phyloP scores from a whole-genome alignment of 2,113 vertebrate genomes.

The Coregonus clupeaformis region DNA sequence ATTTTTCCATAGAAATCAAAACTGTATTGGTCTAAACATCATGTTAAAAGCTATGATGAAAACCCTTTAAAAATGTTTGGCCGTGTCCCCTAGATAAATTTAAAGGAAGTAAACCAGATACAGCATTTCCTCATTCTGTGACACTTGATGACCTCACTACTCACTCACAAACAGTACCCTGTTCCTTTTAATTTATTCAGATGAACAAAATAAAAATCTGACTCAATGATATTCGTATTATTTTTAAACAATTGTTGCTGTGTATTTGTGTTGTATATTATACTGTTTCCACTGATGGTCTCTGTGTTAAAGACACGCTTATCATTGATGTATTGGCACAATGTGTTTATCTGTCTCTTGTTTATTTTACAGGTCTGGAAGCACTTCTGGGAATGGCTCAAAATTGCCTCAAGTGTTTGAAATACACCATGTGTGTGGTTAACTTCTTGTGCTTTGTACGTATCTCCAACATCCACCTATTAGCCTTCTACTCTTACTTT shows the following conservation, averaged over 20 bases:
- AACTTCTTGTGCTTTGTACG: constrained; percentile 79
- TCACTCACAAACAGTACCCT: not conserved
- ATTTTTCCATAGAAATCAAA: not conserved
- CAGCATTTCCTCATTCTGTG: not conserved
- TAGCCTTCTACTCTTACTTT: not conserved
- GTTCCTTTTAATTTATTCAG: not conserved
- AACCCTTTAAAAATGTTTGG: no score
- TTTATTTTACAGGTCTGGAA: constrained; percentile 46
- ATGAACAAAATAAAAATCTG: not conserved
- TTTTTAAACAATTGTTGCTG: not conserved
- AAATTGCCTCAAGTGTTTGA: constrained; percentile 74
- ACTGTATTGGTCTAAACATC: not conserved
- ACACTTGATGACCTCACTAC: not conserved
- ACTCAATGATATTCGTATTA: not conserved
- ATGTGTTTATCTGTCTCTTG: not conserved
- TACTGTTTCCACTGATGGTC: not conserved
- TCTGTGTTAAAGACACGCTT: not conserved
- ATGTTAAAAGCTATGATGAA: no score
- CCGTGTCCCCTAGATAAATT: not conserved
- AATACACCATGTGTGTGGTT: constrained; percentile 77
- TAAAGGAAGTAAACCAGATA: constrained; percentile 28
- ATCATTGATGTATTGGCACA: not conserved
- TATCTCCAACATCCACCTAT: constrained; percentile 33
- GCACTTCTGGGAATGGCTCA: constrained; percentile 63
- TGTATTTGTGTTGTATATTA: no score